phyloP scores from a whole-genome alignment of 2,888 invertebrate species.

The Epiblema foenella region DNA sequence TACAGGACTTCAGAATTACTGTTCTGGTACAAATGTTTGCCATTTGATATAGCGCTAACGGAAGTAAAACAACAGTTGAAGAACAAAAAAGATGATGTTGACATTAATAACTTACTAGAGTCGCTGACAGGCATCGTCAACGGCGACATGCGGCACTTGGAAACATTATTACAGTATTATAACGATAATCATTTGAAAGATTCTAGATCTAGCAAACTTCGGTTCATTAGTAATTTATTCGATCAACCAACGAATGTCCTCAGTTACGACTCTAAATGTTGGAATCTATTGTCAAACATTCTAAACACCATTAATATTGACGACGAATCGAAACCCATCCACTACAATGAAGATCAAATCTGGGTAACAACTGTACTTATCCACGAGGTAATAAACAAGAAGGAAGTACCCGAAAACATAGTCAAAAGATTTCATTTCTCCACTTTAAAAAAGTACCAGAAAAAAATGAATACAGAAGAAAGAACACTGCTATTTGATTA shows the following conservation, averaged over 20 bases:
- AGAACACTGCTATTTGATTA: constrained; percentile 41
- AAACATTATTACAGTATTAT: constrained; percentile 38
- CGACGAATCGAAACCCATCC: not conserved
- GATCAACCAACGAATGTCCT: constrained; percentile 10
- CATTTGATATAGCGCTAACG: constrained; percentile 46
- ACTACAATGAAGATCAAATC: constrained; percentile 1
- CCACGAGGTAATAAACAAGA: constrained; percentile 27
- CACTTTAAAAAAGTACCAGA: constrained; percentile 18
- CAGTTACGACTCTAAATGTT: constrained; percentile 20
- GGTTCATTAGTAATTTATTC: constrained; percentile 18
- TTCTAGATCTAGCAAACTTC: not conserved
- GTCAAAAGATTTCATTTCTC: constrained; percentile 5
- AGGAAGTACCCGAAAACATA: constrained; percentile 25
- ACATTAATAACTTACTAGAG: constrained; percentile 8
- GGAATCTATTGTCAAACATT: constrained; percentile 20
- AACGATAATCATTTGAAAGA: constrained; percentile 13
- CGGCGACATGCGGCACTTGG: constrained; percentile 15
- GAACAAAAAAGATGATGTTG: not conserved
- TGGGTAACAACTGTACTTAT: constrained; percentile 20
- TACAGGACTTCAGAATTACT: constrained; percentile 28
- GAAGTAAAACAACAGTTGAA: constrained; percentile 47
- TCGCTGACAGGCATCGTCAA: constrained; percentile 8
- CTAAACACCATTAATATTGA: constrained; percentile 9
- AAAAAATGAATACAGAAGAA: constrained; percentile 29
- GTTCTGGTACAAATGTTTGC: constrained; percentile 47